Percentiles rank a stretch among this genome's conserved stretches.
phyloP scores from a whole-genome alignment of 2,888 invertebrate genomes.

The Acronicta psi region DNA sequence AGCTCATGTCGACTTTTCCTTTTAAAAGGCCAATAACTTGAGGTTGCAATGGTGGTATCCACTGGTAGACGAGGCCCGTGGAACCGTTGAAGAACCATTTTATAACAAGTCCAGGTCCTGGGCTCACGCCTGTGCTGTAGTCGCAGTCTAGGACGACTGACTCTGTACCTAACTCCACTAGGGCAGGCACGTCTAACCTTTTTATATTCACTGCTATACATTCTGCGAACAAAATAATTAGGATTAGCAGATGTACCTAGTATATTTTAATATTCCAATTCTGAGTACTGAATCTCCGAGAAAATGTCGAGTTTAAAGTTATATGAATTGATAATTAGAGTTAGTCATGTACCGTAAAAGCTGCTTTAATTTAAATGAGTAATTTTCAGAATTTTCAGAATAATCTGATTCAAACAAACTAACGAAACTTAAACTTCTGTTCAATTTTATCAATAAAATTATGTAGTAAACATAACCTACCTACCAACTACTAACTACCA shows the following conservation, averaged over 20 bases:
- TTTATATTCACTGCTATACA: slow-evolving; percentile 85
- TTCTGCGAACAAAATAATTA: slow-evolving; percentile 66
- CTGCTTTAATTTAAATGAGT: too few relatives aligned
- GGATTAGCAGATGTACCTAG: neutral
- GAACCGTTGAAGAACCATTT: slow-evolving; percentile 87
- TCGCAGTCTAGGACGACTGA: slow-evolving; percentile 78
- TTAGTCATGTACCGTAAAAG: too few relatives aligned
- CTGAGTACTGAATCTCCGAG: neutral
- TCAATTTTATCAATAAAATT: too few relatives aligned
- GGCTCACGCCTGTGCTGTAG: slow-evolving; percentile 65
- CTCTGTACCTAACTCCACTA: slow-evolving; percentile 79
- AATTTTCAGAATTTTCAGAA: too few relatives aligned
- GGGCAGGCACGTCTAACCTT: slow-evolving; percentile 77
- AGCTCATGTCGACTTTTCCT: slow-evolving; percentile 81
- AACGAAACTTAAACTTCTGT: too few relatives aligned
- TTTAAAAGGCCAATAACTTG: slow-evolving; percentile 84
- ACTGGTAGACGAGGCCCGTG: slow-evolving; percentile 83
- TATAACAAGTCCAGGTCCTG: slow-evolving; percentile 78
- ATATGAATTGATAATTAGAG: too few relatives aligned
- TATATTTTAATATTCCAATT: neutral
- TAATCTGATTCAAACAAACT: too few relatives aligned
- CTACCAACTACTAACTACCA: too few relatives aligned
- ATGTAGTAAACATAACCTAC: too few relatives aligned
- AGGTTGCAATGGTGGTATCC: slow-evolving; percentile 84
- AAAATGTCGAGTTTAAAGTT: neutral